phyloP scores from a whole-genome alignment of 2,113 vertebrate genomes.

The Chauna torquata region DNA sequence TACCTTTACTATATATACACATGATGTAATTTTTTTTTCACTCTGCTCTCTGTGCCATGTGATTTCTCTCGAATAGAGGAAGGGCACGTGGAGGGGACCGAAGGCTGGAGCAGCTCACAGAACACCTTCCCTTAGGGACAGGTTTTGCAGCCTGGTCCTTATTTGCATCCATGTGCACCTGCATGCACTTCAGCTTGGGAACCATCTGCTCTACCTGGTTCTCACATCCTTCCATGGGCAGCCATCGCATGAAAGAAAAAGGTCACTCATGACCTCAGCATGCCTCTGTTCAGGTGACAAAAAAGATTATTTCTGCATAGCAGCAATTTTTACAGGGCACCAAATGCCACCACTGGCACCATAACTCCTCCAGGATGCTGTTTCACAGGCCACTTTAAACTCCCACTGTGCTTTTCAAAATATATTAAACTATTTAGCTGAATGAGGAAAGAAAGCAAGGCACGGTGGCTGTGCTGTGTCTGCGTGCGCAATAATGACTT shows the following conservation, averaged over 20 bases:
- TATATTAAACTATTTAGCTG: background rate
- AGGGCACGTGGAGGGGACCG: background rate
- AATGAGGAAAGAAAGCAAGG: background rate
- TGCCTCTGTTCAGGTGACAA: background rate
- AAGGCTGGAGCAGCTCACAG: background rate
- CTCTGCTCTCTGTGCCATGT: background rate
- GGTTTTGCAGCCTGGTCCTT: background rate
- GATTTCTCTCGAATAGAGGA: background rate
- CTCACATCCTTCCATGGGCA: background rate
- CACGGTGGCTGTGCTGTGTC: background rate
- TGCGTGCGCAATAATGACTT: background rate
- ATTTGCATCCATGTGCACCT: background rate
- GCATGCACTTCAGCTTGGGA: background rate
- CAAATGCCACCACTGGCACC: background rate
- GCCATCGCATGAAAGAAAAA: background rate
- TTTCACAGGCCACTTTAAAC: background rate
- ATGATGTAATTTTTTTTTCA: background rate
- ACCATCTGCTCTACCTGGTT: background rate
- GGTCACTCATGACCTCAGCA: rapidly evolving
- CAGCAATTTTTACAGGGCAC: background rate
- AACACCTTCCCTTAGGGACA: background rate
- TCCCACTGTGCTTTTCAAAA: background rate
- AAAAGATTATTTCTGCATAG: background rate
- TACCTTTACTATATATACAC: background rate
- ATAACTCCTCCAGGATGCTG: background rate